Conservation (phyloP, 2,888 invertebrate genomes). For the Macrosoma leucophasiata region DNA sequence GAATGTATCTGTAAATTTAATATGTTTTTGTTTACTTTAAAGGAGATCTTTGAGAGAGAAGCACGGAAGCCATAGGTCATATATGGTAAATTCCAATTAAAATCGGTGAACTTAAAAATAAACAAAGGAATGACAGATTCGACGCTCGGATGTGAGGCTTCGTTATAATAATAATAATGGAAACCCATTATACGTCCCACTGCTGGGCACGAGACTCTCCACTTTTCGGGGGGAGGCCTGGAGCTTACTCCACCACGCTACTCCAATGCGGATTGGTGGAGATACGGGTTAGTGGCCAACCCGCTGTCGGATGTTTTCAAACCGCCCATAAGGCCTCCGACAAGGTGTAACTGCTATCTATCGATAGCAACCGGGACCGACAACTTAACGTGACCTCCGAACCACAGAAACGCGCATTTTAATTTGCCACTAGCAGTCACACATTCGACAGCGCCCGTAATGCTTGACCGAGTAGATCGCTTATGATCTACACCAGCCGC, state of each 20-base stretch:
- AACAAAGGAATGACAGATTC: slow-evolving; percentile 8
- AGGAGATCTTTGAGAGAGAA: background rate
- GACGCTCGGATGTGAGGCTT: background rate
- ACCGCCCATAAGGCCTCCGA: too few relatives aligned
- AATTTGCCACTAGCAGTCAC: background rate
- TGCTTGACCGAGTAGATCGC: background rate
- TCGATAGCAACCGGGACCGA: too few relatives aligned
- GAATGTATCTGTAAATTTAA: slow-evolving; percentile 17
- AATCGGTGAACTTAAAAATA: background rate
- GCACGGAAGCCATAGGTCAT: background rate
- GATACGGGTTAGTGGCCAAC: too few relatives aligned
- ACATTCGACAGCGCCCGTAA: background rate
- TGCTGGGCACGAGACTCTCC: too few relatives aligned
- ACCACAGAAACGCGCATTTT: background rate
- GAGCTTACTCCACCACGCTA: too few relatives aligned
- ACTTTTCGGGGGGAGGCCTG: too few relatives aligned
- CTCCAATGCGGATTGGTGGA: too few relatives aligned
- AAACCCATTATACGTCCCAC: too few relatives aligned
- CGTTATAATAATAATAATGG: too few relatives aligned
- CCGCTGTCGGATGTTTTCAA: too few relatives aligned
- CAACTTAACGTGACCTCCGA: too few relatives aligned
- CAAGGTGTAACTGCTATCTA: too few relatives aligned
- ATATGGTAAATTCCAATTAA: background rate
- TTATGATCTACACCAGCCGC: background rate
- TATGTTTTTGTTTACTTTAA: background rate